Percentiles rank a stretch among this genome's conserved stretches.
These are phyloP conservation scores for Ellobius talpinus DNA, from an alignment of 2,113 vertebrate genomes.

Conservation along the genomic window DNA sequence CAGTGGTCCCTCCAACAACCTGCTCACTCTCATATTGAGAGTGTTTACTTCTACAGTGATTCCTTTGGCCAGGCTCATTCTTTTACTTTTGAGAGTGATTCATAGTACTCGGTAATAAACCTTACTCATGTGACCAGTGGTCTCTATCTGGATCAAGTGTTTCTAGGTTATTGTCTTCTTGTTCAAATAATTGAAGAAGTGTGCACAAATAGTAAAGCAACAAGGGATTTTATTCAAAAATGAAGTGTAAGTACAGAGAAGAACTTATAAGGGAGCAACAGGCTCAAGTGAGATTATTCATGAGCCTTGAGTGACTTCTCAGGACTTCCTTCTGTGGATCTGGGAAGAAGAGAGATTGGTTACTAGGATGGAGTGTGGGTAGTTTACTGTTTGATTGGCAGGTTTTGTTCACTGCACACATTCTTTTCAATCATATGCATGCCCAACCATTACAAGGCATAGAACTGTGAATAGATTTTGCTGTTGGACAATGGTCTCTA, in stretches of 20 bases:
- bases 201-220: neutral
- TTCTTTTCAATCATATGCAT: neutral
- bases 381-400: neutral
- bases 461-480: neutral
- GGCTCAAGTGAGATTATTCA: neutral
- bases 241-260: neutral
- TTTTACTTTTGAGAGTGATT: neutral
- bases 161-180: neutral
- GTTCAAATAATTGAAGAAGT: neutral
- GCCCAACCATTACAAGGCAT: neutral
- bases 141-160: neutral
- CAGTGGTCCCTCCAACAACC: neutral
- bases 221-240: neutral
- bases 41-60: neutral
- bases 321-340: neutral
- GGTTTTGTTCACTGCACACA: neutral
- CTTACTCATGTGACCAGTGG: neutral
- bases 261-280: neutral
- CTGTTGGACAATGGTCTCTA: too few relatives aligned
- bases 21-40: neutral
- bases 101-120: neutral
- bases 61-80: neutral
- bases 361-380: neutral
- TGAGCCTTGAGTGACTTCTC: neutral
- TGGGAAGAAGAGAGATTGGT: neutral